Evolutionary conservation across 2,797 vertebrate species (phyloP).

Genomic region (Xyrichtys novacula): DNA sequence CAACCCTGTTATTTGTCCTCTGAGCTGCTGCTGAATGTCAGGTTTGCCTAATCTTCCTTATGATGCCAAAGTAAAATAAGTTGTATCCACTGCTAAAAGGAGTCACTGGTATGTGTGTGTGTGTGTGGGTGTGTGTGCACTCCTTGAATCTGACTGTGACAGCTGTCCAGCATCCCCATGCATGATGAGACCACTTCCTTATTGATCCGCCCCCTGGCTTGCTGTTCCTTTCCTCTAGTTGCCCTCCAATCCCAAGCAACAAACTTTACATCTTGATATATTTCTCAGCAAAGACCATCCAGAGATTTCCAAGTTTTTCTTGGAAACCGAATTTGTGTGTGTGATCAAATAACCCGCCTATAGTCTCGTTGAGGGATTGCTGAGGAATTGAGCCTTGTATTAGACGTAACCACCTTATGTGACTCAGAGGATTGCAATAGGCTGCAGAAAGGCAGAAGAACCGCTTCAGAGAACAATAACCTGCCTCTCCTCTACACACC

Average conservation of each 20-base stretch:
- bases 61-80: background rate
- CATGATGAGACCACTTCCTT: constrained; percentile 40
- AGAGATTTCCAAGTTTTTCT: background rate
- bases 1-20: constrained; percentile 19
- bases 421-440: constrained; percentile 59
- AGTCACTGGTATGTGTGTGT: constrained; percentile 11
- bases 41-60: constrained; percentile 8
- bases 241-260: background rate
- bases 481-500: constrained; percentile 46
- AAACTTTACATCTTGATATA: background rate
- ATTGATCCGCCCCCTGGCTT: constrained; percentile 40
- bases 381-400: constrained; percentile 13
- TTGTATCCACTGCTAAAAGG: background rate
- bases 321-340: constrained; percentile 17
- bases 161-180: constrained; percentile 51
- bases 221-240: constrained; percentile 16
- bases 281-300: background rate
- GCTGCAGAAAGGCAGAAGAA: constrained; percentile 54
- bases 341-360: constrained; percentile 36
- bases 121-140: background rate
- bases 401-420: constrained; percentile 53
- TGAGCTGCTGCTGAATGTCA: constrained; percentile 1
- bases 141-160: constrained; percentile 34
- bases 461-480: constrained; percentile 60
- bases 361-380: constrained; percentile 1